Evolutionary conservation across 2,113 vertebrate species (phyloP), one percentile per base, ranked within the genome.

Genomic region (Protobothrops mucrosquamatus): DNA sequence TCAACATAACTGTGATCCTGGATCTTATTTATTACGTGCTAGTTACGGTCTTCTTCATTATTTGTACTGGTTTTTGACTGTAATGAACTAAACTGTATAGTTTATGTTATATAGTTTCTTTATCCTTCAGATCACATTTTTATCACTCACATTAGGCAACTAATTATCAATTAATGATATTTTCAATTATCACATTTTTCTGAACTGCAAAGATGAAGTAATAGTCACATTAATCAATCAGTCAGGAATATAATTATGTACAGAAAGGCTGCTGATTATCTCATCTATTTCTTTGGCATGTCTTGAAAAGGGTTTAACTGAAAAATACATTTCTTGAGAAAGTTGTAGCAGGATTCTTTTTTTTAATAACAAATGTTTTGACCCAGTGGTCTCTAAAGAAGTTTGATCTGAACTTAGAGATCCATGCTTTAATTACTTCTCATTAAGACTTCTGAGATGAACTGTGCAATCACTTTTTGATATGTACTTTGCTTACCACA

Each of bases 121-220:
- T 64, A 92, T 94, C 91, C 93, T 94, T 90, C 93, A 93, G 89
- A 91, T 0, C 85, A 88, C 20, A 56, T 87, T 87, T 87, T 51
- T 87, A 48, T 11, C 20, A 23, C 43, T 57, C 6, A 81, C 18
- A 0, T 43, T 55, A 9, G n/a, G n/a, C 20, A 89, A 34, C 54
- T 56, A 81, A 81, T 81, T 39, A 81, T 81, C 34, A 81, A 81
- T 81, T 81, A 81, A 81, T 81, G 7, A 91, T 95, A 91, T 97
- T 96, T 96, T 92, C 93, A 61, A n/a, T 94, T 51, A 61, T 96
- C 96, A 93, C 92, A 85, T 39, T 26, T 94, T 96, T 93, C 95
- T 97, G 96, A 95, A 95, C 95, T 96, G 93, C 95, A 96, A 97
- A 97, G 96, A 97, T 96, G 95, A 96, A 96, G 94, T 92, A 95